These are phyloP conservation scores for Mormyrus proboscirostris DNA, from an alignment of 2,797 vertebrate genomes.

Conservation along the genomic window DNA sequence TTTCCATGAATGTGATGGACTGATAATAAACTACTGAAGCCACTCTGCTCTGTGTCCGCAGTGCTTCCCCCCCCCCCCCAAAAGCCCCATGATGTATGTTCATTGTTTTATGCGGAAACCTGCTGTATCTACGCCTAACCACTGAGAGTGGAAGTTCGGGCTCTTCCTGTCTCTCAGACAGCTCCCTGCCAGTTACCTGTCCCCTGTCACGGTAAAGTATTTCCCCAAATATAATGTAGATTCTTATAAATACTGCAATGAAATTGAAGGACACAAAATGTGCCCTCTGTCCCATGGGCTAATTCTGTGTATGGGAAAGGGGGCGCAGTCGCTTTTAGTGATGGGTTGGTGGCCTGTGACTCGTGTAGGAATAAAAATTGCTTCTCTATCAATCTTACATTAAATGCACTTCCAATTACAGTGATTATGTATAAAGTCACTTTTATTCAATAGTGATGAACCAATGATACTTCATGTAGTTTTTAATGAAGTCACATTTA, in stretches of 20 bases:
- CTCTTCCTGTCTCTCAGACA: background rate
- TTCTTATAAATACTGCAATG: background rate
- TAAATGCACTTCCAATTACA: background rate
- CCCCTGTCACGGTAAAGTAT: background rate
- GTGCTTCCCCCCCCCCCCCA: background rate
- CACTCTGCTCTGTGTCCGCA: background rate
- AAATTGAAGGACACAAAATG: background rate
- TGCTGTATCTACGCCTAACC: background rate
- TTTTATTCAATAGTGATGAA: background rate
- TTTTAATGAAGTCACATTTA: background rate
- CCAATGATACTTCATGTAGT: background rate
- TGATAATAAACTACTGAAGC: constrained; percentile 54
- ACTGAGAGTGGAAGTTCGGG: background rate
- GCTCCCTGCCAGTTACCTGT: background rate
- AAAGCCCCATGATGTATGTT: background rate
- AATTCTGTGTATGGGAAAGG: constrained; percentile 16
- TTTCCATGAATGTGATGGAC: constrained; percentile 75
- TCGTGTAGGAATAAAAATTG: background rate
- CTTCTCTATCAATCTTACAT: background rate
- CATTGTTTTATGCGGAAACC: background rate
- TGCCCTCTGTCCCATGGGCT: background rate
- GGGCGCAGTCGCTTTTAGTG: constrained; percentile 23
- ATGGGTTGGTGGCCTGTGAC: background rate
- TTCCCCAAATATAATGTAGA: background rate
- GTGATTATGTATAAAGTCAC: background rate